Percentiles rank a stretch among this genome's conserved stretches.
These are phyloP conservation scores for Folsomia candida DNA, from an alignment of 2,888 invertebrate genomes.

Conservation along the genomic window DNA sequence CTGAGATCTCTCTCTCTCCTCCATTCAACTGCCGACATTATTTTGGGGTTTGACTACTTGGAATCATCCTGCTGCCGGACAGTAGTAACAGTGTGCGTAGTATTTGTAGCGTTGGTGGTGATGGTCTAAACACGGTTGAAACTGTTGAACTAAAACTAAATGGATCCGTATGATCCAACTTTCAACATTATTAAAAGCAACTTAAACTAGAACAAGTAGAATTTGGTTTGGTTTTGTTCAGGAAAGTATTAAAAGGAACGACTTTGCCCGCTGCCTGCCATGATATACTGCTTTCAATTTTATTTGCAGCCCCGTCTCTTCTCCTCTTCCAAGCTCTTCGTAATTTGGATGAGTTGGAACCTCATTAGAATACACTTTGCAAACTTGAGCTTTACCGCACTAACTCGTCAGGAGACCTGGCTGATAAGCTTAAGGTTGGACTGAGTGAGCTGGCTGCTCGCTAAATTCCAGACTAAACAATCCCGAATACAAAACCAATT, in stretches of 20 bases:
- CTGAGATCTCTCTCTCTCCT: too few species aligned
- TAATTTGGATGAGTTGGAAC: background rate
- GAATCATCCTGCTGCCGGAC: too few species aligned
- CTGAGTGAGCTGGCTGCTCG: background rate
- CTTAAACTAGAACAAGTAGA: background rate
- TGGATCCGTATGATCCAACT: background rate
- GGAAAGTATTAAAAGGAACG: background rate
- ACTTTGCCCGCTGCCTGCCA: background rate
- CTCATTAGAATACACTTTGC: background rate
- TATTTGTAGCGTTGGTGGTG: too few species aligned
- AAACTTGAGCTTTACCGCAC: background rate
- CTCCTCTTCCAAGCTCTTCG: background rate
- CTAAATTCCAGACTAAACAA: background rate
- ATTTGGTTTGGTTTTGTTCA: background rate
- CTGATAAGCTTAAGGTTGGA: background rate
- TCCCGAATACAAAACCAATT: background rate
- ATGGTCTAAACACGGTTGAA: too few species aligned
- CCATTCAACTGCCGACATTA: too few species aligned
- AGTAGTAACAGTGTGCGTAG: too few species aligned
- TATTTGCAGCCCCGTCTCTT: background rate
- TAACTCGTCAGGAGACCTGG: background rate
- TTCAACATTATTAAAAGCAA: constrained; percentile 1
- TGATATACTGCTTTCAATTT: background rate
- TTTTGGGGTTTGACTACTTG: too few species aligned
- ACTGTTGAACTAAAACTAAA: background rate